phyloP scores from a whole-genome alignment of 35 echinoderm and acorn worm genomes.

The Patiria miniata region DNA sequence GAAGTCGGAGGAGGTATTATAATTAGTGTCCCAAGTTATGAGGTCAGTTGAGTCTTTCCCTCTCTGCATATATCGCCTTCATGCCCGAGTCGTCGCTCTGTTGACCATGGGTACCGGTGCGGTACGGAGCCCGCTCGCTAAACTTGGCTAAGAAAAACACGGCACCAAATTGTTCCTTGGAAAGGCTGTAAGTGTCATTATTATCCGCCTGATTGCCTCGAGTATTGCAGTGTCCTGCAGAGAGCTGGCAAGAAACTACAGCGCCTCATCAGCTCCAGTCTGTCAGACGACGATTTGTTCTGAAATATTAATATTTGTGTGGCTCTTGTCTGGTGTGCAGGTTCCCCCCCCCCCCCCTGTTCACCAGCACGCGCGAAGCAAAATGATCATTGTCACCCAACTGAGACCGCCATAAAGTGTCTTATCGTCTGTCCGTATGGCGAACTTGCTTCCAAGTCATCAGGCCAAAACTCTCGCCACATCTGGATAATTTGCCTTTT shows the following conservation, averaged over 20 bases:
- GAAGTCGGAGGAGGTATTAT: neutral
- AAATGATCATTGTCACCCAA: too few species aligned
- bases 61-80: neutral
- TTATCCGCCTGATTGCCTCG: neutral
- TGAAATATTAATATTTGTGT: constrained; percentile 20
- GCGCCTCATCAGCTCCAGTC: neutral
- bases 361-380: too few species aligned
- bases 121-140: neutral
- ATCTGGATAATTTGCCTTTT: too few species aligned
- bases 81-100: neutral
- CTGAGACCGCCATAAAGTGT: too few species aligned
- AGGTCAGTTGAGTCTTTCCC: neutral
- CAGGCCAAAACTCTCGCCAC: too few species aligned
- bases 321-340: too few species aligned
- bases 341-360: too few species aligned
- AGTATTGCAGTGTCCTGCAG: neutral
- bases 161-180: constrained; percentile 2
- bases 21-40: neutral
- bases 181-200: constrained; percentile 22
- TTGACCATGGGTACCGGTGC: neutral
- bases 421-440: too few species aligned
- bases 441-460: too few species aligned
- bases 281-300: neutral
- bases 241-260: neutral
- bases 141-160: neutral